Percentiles rank a stretch among this genome's conserved stretches.
Conservation (phyloP, 2,888 invertebrate species). For the Glaucopsyche alexis region DNA sequence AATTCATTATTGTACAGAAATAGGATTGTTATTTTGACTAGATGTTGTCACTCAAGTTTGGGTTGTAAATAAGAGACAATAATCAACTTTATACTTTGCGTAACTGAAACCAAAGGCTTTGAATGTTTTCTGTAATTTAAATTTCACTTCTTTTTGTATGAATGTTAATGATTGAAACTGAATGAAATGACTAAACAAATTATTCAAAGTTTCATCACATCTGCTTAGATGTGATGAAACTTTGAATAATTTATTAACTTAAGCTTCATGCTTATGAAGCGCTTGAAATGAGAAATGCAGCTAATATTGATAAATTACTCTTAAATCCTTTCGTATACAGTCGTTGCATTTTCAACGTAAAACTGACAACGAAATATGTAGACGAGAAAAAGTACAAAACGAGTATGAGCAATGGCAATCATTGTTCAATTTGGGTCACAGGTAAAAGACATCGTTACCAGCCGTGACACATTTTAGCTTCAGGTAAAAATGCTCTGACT, state of each 20-base stretch:
- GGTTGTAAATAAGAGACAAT: constrained; percentile 14
- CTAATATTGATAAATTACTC: neutral
- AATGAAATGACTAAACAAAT: no score
- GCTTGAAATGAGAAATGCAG: neutral
- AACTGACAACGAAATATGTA: constrained; percentile 7
- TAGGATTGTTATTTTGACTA: constrained; percentile 2
- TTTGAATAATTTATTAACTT: no score
- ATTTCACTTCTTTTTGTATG: neutral
- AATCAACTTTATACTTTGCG: constrained; percentile 9
- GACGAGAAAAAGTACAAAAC: constrained; percentile 11
- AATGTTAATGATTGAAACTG: neutral
- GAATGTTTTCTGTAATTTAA: neutral
- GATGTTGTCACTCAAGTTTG: neutral
- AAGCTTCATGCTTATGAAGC: no score
- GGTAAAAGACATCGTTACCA: constrained; percentile 24
- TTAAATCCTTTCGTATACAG: neutral
- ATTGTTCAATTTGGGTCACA: constrained; percentile 27
- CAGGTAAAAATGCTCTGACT: constrained; percentile 10
- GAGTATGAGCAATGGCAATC: constrained; percentile 8
- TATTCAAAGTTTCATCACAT: neutral
- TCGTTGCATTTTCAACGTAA: neutral
- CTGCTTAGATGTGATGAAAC: no score
- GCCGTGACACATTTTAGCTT: constrained; percentile 23
- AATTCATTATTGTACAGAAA: constrained; percentile 12
- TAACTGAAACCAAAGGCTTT: constrained; percentile 2